Base-by-base conservation (phyloP, 2,113 vertebrate species). In the Scomber scombrus region DNA sequence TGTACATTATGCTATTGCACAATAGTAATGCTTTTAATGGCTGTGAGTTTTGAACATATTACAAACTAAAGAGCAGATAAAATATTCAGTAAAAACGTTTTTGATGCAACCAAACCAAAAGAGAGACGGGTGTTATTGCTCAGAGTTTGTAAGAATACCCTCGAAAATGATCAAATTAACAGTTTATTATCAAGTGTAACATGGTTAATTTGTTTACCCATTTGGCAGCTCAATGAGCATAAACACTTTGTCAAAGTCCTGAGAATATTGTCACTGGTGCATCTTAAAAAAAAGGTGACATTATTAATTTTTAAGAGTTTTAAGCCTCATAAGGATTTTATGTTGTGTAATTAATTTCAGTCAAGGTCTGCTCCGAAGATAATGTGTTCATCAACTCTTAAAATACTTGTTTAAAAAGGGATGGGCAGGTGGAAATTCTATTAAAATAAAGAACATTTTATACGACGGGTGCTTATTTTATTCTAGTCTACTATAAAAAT, bases 381-480 rank as follows among this genome's bases (percentile, higher is more conserved):
- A 90, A 91, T 88, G 80, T 92, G 93, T 92, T 93, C 88, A 89
- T 92, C 83, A 89, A 89, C 82, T 88, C 82, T 84, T 89, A 67
- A 83, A 90, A 82, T 81, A 82, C 86, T 84, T 91, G 83, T 93
- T 88, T 90, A 64, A 85, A 78, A 85, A 66, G 62, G 75, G 81
- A 84, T 62, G 88, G 86, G 88, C 73, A 86, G 81, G 91, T 92
- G 83, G 85, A 92, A 91, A 90, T 83, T 88, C 88, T 90, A 93
- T 93, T 91, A 91, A 94, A 95, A 95, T 92, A 89, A 88, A 92
- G 78, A 90, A 82, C 52, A 71, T 94, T 94, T 93, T 89, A 80
- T 92, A 94, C 73, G 62, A 77, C 26, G 18, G 61, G 64, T 88
- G 75, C 3, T 86, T 61, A 68, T 67, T 90, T 92, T 79, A 87